These are phyloP conservation scores for Varecia variegata DNA, from an alignment of 2,797 vertebrate genomes.

Conservation along the genomic window DNA sequence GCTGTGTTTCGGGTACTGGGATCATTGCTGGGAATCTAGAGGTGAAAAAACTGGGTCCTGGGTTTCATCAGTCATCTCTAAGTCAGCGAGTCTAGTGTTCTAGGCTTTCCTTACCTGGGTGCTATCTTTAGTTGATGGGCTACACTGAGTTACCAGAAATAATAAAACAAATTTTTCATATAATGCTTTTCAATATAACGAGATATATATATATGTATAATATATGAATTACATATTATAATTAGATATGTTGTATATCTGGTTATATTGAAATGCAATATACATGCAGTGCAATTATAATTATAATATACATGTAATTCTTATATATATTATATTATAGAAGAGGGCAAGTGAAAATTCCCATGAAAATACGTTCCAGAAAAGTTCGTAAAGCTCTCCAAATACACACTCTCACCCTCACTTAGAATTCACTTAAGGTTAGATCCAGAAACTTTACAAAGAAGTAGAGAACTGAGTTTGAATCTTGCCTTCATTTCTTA, in stretches of 20 bases:
- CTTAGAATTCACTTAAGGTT: constrained; percentile 1
- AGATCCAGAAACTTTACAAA: not conserved
- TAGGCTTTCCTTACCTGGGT: not conserved
- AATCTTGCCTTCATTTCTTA: not conserved
- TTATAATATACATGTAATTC: not conserved
- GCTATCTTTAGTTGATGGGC: not conserved
- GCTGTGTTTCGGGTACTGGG: not conserved
- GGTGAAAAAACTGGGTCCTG: not conserved
- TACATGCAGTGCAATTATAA: not conserved
- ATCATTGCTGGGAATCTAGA: not conserved
- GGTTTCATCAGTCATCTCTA: not conserved
- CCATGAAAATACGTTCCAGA: not conserved
- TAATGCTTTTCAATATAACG: not conserved
- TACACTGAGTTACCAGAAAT: not conserved
- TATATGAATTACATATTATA: not conserved
- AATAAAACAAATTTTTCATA: not conserved
- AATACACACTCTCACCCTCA: not conserved
- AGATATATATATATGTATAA: not conserved
- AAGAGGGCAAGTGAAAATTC: not conserved
- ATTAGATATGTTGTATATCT: not conserved
- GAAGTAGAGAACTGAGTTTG: not conserved
- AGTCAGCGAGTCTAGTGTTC: not conserved
- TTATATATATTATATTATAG: not conserved
- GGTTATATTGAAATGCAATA: not conserved
- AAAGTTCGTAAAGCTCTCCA: not conserved